Conservation (phyloP, 2,797 vertebrate species). For the Benthosema pterotum region DNA sequence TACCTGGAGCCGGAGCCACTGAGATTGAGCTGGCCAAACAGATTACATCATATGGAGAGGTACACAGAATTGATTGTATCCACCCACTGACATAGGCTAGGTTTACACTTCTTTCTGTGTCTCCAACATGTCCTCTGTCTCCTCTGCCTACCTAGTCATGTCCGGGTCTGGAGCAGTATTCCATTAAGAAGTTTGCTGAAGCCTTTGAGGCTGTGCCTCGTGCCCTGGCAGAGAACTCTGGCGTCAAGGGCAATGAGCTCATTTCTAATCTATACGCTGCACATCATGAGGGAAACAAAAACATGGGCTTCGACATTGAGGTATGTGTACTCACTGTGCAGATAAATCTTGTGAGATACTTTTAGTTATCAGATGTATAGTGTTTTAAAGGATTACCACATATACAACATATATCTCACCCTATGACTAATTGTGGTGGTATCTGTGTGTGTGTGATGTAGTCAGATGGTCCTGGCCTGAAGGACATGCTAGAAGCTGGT, state of each 20-base stretch:
- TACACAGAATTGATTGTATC: constrained; percentile 51
- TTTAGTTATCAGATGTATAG: not conserved
- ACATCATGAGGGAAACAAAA: constrained; percentile 96
- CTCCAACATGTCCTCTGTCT: not conserved
- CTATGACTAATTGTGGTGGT: not conserved
- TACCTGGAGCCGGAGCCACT: constrained; percentile 94
- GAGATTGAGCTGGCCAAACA: constrained; percentile 96
- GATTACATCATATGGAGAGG: constrained; percentile 95
- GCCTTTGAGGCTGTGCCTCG: constrained; percentile 93
- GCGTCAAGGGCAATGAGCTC: constrained; percentile 93
- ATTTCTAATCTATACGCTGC: constrained; percentile 94
- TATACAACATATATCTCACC: not conserved
- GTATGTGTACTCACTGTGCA: constrained; percentile 62
- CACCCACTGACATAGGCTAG: not conserved
- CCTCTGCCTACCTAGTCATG: constrained; percentile 81
- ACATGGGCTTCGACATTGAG: constrained; percentile 96
- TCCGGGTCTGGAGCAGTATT: constrained; percentile 96
- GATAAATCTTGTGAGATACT: not conserved
- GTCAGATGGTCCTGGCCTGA: constrained; percentile 90
- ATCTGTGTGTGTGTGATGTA: constrained; percentile 55
- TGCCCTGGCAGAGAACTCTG: constrained; percentile 95
- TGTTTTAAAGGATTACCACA: not conserved
- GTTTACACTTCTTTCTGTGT: constrained; percentile 5
- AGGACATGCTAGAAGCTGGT: constrained; percentile 91
- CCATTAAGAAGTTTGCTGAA: constrained; percentile 97